Base-by-base conservation (phyloP, 2,113 vertebrate species). In the Hemichromis elongatus region DNA sequence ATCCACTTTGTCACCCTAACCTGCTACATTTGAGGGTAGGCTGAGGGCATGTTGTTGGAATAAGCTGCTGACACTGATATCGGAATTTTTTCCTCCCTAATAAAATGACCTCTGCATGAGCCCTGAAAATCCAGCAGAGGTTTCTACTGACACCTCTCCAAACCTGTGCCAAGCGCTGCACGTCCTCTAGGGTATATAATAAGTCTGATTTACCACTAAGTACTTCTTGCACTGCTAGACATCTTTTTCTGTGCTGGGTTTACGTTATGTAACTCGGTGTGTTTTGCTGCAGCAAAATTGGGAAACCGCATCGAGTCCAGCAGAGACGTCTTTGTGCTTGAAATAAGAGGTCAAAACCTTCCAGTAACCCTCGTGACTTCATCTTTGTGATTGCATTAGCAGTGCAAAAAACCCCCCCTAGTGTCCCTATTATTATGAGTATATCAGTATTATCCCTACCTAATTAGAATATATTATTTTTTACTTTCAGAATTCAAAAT, bases 351-450 rank as follows among this genome's bases (percentile, higher is more conserved):
- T 56, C 2, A 19, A 30, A 80, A 73, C 33, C 37, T 33, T 28
- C 79, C 35, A 3, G 3, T 21, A n/a, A 42, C 12, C 5, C 26
- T 26, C 35, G 0, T 10, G 66, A 54, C 24, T 68, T 54, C 37
- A n/a, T 37, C 35, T 8, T 1, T 63, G 83, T 84, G 86, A 88
- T 56, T 84, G 81, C 83, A 89, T 80, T 73, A 81, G 83, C 81
- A 53, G 86, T 70, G 84, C 77, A 0, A 75, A 75, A 73, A 7
- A 1, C 2, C 24, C 42, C 21, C 9, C 53, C 56, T 66, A 37
- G 9, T 30, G 14, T 66, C 16, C 19, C 50, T 73, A 55, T 55
- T 21, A 77, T 13, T 26, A 70, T 59, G 26, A 26, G 40, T 30
- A 37, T 52, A 8, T 50, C 42, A 33, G 45, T 75, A 75, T 52